Base-by-base conservation (phyloP, 2,888 invertebrate genomes). In the Lymantria dispar region DNA sequence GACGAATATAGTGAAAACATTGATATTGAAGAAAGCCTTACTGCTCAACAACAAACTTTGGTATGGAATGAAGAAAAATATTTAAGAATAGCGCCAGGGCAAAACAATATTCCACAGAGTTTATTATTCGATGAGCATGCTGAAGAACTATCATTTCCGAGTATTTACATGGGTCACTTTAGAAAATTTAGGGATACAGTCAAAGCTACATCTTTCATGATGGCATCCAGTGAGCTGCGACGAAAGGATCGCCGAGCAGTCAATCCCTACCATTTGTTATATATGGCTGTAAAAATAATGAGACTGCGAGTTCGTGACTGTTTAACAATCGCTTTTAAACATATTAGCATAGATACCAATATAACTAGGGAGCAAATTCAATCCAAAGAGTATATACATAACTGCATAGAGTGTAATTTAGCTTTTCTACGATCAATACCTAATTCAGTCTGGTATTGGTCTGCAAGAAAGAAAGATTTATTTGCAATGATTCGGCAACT, bases 401-500 rank as follows among this genome's bases (percentile, higher is more conserved):
- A 14, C 13, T 40, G 40, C 13, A 12, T 40, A 3, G 40, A 40
- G 13, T 8, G 3, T 5, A 40, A 82, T 71, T 62, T 81, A 13
- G 72, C 77, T 38, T 81, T 80, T 64, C 59, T 80, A 38, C 55
- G 67, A 8, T 68, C 58, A 1, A 74, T 84, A 45, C 80, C 79
- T 56, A 83, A 80, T 72, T 81, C 78, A 38, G 56, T 64, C 51
- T 71, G 62, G 62, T 83, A 71, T 65, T 81, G 84, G 83, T 43
- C 68, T 37, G 53, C 68, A 45, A 51, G 76, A 1, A 82, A 81
- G 72, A 71, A 62, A 64, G 75, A 83, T 62, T 58, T 82, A 45
- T 81, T 81, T 50, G 76, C 81, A 8, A 83, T 81, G 74, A 85
- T 83, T 22, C 44, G 80, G 22, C 80, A 84, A 60, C 58, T 72